Conservation (phyloP, 1,140 invertebrate species). For the Maniola jurtina region DNA sequence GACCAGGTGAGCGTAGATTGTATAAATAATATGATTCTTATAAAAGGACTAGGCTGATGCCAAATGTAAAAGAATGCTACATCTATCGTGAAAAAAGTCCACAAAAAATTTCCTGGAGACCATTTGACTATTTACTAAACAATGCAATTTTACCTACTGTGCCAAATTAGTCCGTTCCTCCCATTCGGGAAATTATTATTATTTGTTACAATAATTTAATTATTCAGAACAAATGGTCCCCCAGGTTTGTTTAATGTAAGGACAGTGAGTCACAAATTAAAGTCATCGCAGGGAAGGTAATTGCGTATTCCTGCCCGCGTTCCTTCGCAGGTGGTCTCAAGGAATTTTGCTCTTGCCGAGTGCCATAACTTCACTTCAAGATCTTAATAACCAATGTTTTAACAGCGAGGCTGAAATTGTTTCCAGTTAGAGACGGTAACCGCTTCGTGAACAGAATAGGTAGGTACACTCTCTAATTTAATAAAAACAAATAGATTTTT, state of each 20-base stretch:
- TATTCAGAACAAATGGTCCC: conserved; percentile 17
- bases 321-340: conserved; percentile 43
- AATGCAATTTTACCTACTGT: no score
- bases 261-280: conserved; percentile 41
- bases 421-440: conserved; percentile 27
- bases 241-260: conserved; percentile 24
- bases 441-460: neutral
- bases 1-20: no score
- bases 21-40: no score
- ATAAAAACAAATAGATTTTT: no score
- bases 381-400: conserved; percentile 43
- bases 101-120: no score
- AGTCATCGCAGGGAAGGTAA: conserved; percentile 38
- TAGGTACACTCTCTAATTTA: no score
- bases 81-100: no score
- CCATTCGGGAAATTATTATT: neutral
- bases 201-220: conserved; percentile 15
- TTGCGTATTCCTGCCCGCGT: conserved; percentile 38
- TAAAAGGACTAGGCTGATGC: no score
- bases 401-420: conserved; percentile 34
- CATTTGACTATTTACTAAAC: no score
- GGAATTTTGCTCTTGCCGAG: conserved; percentile 32
- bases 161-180: neutral
- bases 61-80: no score
- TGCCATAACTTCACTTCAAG: conserved; percentile 41